Base-by-base conservation (phyloP, 2,888 invertebrate species). In the Leptodirus hochenwartii region DNA sequence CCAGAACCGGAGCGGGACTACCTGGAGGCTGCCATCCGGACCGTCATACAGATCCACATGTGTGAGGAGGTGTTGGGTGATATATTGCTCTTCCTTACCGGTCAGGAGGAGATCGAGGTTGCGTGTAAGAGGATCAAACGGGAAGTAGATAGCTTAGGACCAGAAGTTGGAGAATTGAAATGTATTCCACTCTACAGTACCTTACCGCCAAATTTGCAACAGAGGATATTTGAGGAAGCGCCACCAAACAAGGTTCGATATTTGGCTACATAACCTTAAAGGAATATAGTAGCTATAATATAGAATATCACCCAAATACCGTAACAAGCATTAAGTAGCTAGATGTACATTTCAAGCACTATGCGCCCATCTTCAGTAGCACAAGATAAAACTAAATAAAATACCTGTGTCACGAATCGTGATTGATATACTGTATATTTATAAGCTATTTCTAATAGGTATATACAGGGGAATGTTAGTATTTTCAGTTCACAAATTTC, bases 161-260 rank as follows among this genome's bases (percentile, higher is more conserved):
- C 90, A 0, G 95, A 98, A 45, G 85, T 90, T 4, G 98, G 98
- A 0, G 95, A 96, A 51, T 56, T 99, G 25, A 93, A 90, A 53
- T 98, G 96, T 58, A 98, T 99, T 53, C 98, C 98, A 0, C 56
- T 99, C 17, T 99, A 99, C 59, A 98, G 98, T 0, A 96, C 98
- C 0, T 59, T 99, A 24, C 98, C 98, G 3, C 98, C 98, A 0
- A 90, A 90, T 53, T 61, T 93, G 22, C 98, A 96, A 47, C 93
- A 95, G 49, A 62, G 93, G 34, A 99, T 99, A 46, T 99, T 99
- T 49, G 98, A 98, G 45, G 71, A 91, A 0, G 80, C 98, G 1
- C 98, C 98, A 0, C 84, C 95, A 0, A 82, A 76, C 31, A 77
- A 87, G 49, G n/a, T n/a, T n/a, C n/a, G n/a, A n/a, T n/a, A n/a